Conservation (phyloP, 2,113 vertebrate genomes). For the Sinocyclocheilus anophthalmus region DNA sequence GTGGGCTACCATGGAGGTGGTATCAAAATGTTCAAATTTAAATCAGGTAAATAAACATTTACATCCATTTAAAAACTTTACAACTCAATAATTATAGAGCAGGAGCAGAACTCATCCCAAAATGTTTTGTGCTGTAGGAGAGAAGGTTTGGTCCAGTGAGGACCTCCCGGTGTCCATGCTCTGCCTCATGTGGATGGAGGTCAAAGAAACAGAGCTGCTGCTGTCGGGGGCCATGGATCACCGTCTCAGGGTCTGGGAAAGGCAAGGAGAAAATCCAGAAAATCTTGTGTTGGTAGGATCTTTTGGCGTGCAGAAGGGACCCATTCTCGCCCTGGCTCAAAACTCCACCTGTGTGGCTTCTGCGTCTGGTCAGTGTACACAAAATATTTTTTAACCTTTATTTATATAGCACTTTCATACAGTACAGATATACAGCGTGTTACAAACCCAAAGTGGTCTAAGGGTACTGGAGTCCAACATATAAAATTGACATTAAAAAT, state of each 20-base stretch:
- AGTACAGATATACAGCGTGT: no score
- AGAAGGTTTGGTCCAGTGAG: slow-evolving; percentile 59
- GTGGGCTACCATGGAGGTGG: slow-evolving; percentile 81
- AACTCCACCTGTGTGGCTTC: slow-evolving; percentile 77
- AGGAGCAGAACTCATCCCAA: neutral
- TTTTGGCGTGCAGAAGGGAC: slow-evolving; percentile 66
- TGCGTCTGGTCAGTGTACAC: slow-evolving; percentile 74
- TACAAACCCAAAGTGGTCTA: no score
- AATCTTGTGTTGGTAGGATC: slow-evolving; percentile 52
- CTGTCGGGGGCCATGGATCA: slow-evolving; percentile 75
- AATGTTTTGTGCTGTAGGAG: slow-evolving; percentile 63
- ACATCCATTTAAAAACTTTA: neutral
- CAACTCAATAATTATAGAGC: neutral
- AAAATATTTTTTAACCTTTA: no score
- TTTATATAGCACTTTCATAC: no score
- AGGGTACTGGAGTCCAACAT: no score
- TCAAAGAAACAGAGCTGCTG: slow-evolving; percentile 59
- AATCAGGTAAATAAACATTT: slow-evolving; percentile 73
- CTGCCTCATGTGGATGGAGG: slow-evolving; percentile 74
- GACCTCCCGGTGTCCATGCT: slow-evolving; percentile 64
- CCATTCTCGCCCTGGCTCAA: slow-evolving; percentile 73
- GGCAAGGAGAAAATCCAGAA: neutral
- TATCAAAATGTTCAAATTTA: slow-evolving; percentile 74
- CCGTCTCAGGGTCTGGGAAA: slow-evolving; percentile 74
- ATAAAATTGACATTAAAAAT: no score